Base-by-base conservation (phyloP, 2,888 invertebrate genomes). In the Nezara viridula region DNA sequence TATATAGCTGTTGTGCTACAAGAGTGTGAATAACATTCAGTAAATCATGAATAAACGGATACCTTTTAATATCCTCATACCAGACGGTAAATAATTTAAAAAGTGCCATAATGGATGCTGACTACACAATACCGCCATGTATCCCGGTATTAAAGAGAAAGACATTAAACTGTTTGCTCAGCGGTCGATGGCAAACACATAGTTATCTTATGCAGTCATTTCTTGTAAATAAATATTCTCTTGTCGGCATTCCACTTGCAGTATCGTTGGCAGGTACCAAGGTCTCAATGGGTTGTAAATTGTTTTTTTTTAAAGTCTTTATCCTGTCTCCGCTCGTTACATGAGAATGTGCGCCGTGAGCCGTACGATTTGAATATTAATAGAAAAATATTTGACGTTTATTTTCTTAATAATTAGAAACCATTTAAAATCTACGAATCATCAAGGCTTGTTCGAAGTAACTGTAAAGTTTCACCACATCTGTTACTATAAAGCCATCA, bases 221-320 rank as follows among this genome's bases (percentile, higher is more conserved):
- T 47, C 81, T 81, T 81, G 81, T n/a, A 81, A 81, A 81, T 81
- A 81, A 44, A 44, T 81, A 81, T 81, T 47, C 44, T n/a, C 44
- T 44, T 81, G 81, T 47, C 81, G 40, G 81, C 44, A n/a, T 73
- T 73, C 37, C 66, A 37, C 66, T 37, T 73, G 66, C 66, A 73
- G 66, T 73, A 73, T 73, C 37, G 27, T 27, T 60, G 60, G 19
- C 66, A 73, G 66, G 66, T 37, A 37, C 66, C 66, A 73, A 73
- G 66, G 66, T 37, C 66, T 73, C 66, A 73, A 73, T 37, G 37
- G 32, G 2, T 73, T 7, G 2, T 73, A 73, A 73, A 7, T 73
- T 60, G 5, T 60, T 73, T 73, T 73, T 37, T 73, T 73, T 44
- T 10, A 5, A 73, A 19, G 66, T 19, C 32, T 37, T 73, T 73